Evolutionary conservation across 2,113 vertebrate genomes (phyloP), one percentile per base, ranked within the genome.

Genomic region (Hystrix brachyura): DNA sequence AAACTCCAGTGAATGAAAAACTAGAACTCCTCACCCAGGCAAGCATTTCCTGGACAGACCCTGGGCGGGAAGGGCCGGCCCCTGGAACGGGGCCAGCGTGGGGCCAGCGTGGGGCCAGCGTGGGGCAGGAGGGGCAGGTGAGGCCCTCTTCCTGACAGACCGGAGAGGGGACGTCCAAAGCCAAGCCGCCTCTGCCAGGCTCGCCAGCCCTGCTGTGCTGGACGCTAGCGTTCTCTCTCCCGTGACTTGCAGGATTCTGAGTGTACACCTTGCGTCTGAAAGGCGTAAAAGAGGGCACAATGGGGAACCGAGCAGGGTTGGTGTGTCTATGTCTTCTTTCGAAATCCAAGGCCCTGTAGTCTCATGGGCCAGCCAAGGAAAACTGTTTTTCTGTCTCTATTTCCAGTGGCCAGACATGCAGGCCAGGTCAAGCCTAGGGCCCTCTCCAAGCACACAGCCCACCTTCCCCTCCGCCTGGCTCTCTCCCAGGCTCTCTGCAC

Each of bases 101-200:
- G 38, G 32, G 32, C 2, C 29, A 46, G 15, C 21, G 7, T 51
- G 38, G 38, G 38, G 38, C 38, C 38, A 38, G 38, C 38, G 38
- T 38, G 38, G 38, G 38, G 38, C 38, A 38, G 38, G 38, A 38
- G 38, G 38, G 38, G 38, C 38, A 38, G 38, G 38, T 38, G 38
- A 2, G 38, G 38, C 38, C 38, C 38, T 38, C 38, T 38, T 38
- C 38, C 38, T 38, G 34, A 34, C 25, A 29, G 64, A n/a, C 34
- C 13, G 3, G 59, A 57, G 79, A 32, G 27, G 14, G 17, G 60
- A 51, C 3, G 64, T 55, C 67, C 59, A 51, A n/a, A 53, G 19
- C 12, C 55, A 64, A 7, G 21, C 12, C 9, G 32, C 0, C 13
- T 19, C 59, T 2, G 27, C 14, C 9, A 11, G 1, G 3, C 21